Conservation (phyloP, 1,140 invertebrate species). For the Aphelenchoides fujianensis region DNA sequence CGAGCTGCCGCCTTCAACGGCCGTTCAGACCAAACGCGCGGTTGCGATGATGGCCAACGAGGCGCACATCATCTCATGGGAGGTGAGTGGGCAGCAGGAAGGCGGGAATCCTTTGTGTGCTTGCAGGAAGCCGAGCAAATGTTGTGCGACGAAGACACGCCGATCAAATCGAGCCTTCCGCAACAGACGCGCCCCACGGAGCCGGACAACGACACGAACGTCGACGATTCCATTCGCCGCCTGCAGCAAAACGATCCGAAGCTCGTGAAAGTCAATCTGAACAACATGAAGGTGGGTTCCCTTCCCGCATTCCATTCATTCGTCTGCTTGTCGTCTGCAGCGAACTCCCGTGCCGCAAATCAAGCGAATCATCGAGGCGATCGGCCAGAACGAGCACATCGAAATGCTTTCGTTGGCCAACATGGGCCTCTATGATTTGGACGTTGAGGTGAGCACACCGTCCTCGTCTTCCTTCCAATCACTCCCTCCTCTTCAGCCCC, state of each 20-base stretch:
- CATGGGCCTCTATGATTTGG: constrained; percentile 64
- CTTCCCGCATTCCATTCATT: no score
- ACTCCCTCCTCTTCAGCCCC: constrained; percentile 55
- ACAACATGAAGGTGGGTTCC: constrained; percentile 62
- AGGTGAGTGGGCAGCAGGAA: constrained; percentile 21
- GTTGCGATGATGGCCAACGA: constrained; percentile 41
- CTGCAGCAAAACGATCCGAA: constrained; percentile 65
- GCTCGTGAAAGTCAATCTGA: constrained; percentile 59
- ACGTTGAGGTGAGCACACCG: constrained; percentile 63
- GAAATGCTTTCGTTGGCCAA: constrained; percentile 65
- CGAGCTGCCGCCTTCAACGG: not conserved
- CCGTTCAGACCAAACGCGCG: constrained; percentile 20
- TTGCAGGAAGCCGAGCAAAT: constrained; percentile 60
- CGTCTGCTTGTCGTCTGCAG: constrained; percentile 60
- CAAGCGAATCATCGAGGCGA: constrained; percentile 63
- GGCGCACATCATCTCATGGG: constrained; percentile 38
- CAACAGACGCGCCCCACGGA: constrained; percentile 62
- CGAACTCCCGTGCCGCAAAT: constrained; percentile 65
- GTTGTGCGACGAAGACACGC: constrained; percentile 34
- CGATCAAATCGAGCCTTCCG: constrained; percentile 55
- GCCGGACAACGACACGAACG: constrained; percentile 66
- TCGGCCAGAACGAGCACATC: constrained; percentile 65
- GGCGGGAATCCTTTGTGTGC: not conserved
- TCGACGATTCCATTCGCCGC: constrained; percentile 64
- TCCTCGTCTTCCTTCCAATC: not conserved